Evolutionary conservation across 2,797 vertebrate species (phyloP), one percentile per base, ranked within the genome.

Genomic region (Manis javanica): DNA sequence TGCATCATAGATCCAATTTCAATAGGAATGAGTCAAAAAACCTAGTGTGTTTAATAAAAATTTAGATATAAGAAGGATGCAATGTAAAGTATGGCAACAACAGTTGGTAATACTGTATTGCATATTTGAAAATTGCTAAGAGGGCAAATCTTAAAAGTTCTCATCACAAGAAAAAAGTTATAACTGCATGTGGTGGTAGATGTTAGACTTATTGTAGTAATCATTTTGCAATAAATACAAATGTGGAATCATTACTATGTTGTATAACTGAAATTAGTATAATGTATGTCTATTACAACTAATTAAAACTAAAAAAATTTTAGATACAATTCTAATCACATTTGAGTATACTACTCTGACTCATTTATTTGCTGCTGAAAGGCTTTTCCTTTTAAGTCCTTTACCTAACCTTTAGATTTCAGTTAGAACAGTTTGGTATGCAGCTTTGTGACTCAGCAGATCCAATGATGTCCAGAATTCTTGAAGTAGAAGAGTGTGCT

Each of bases 1-100:
- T 88, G 15, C 3, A 69, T 49, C 34, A 1, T 64, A 82, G 34
- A 42, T 79, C 46, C 8, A 86, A n/a, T 69, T 92, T 95, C 29
- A 75, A 15, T 69, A 95, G 74, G 2, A 95, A 46, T 83, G 5
- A 75, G 8, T 74, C 74, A 49, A 66, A 69, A 87, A 1, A 66
- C 26, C 5, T 72, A 66, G 51, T 55, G 49, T 75, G 3, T 71
- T 92, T 85, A 92, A 92, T 85, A 86, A 53, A 94, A 96, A 90
- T 55, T 34, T 51, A 75, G 26, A 31, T 78, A 7, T 13, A 77
- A 69, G 77, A 46, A 29, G 11, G 18, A 75, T 51, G 10, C 29
- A 11, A 46, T 12, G 46, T 75, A 53, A 10, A 53, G 49, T 31
- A 23, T 53, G 72, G 18, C 19, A 21, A 10, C 19, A 23, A 53